phyloP scores from a whole-genome alignment of 2,797 vertebrate genomes.

The Ctenochaetus hawaiiensis region DNA sequence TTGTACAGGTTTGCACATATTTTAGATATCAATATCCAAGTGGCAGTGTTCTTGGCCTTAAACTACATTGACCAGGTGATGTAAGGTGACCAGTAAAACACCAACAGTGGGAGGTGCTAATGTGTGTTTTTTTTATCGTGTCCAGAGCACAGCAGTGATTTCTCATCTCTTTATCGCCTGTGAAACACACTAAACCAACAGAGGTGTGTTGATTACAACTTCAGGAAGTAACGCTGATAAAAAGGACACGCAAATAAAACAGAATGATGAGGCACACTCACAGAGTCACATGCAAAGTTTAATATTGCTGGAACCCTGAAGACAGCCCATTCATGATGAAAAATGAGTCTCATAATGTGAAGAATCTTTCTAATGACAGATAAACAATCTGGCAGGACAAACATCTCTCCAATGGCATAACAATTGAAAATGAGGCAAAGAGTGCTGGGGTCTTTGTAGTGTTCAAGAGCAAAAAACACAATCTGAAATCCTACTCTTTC shows the following conservation, averaged over 20 bases:
- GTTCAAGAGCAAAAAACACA: conserved; percentile 35
- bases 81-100: background rate
- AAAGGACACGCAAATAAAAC: conserved; percentile 8
- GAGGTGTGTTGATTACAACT: conserved; percentile 13
- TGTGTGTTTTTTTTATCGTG: background rate
- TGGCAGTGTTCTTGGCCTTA: background rate
- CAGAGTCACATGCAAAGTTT: conserved; percentile 1
- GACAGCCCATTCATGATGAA: conserved; percentile 41
- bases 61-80: background rate
- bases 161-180: conserved; percentile 14
- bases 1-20: background rate
- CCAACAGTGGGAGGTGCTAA: background rate
- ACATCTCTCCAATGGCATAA: conserved; percentile 27
- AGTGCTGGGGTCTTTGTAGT: conserved; percentile 27
- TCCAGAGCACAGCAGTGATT: conserved; percentile 6
- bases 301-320: conserved; percentile 44
- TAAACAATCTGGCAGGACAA: conserved; percentile 42
- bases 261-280: conserved; percentile 9
- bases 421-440: conserved; percentile 42
- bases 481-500: conserved; percentile 64
- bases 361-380: conserved; percentile 44
- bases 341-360: conserved; percentile 47
- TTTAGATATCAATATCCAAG: background rate
- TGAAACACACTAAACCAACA: conserved; percentile 34
- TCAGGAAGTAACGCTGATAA: conserved; percentile 25